Evolutionary conservation across 2,888 invertebrate species (phyloP).

Genomic region (Deroplatys truncata): DNA sequence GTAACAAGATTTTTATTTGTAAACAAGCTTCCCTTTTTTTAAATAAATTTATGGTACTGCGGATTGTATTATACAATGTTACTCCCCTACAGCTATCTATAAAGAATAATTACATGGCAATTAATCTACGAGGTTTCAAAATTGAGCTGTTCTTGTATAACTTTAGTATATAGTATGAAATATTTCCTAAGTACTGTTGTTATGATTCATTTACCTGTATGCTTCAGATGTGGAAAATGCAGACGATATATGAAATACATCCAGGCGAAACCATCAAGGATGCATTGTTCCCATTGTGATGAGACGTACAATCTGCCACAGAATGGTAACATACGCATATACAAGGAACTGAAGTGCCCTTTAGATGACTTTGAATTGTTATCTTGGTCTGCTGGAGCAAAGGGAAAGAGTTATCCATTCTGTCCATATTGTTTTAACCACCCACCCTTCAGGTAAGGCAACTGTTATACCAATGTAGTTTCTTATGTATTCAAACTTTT

Average conservation of each 20-base stretch:
- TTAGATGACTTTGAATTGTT: slow-evolving; percentile 96
- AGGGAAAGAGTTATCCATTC: slow-evolving; percentile 92
- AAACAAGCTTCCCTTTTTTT: too few relatives aligned
- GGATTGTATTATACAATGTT: too few relatives aligned
- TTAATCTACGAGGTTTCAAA: too few relatives aligned
- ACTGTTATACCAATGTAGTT: neutral
- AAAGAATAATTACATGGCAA: too few relatives aligned
- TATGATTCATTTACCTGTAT: neutral
- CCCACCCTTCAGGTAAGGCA: slow-evolving; percentile 80
- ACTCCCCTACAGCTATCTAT: too few relatives aligned
- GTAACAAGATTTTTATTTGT: too few relatives aligned
- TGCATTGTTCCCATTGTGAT: slow-evolving; percentile 94
- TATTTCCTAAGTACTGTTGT: too few relatives aligned
- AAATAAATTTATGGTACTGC: too few relatives aligned
- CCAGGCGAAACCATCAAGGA: slow-evolving; percentile 85
- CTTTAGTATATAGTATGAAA: too few relatives aligned
- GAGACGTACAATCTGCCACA: slow-evolving; percentile 94
- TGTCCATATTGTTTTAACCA: slow-evolving; percentile 99
- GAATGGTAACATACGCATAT: slow-evolving; percentile 86
- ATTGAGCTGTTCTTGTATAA: too few relatives aligned
- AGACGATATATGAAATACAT: slow-evolving; percentile 96
- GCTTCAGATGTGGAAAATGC: slow-evolving; percentile 72
- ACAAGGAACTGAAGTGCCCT: slow-evolving; percentile 94
- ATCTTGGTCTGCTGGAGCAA: slow-evolving; percentile 89
- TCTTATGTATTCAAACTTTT: neutral